phyloP scores from a whole-genome alignment of 2,113 vertebrate species.

The Ceuthmochares aereus region DNA sequence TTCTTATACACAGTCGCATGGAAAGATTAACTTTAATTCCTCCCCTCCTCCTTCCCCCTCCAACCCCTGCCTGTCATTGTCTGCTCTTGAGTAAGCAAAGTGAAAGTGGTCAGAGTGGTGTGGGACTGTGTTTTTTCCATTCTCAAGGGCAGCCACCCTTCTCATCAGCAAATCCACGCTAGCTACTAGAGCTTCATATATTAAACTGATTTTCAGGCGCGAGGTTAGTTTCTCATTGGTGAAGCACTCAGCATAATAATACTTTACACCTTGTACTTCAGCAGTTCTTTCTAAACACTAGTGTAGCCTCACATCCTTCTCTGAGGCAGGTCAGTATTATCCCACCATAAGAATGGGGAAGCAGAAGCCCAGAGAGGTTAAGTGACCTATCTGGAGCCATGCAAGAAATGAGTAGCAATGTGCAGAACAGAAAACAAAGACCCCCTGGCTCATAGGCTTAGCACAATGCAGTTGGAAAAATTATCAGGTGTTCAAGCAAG shows the following conservation, averaged over 20 bases:
- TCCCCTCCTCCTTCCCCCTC: conserved; percentile 67
- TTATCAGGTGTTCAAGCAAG: conserved; percentile 2
- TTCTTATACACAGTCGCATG: conserved; percentile 68
- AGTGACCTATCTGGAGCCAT: not conserved
- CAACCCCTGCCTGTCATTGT: conserved; percentile 75
- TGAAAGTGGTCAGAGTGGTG: conserved; percentile 58
- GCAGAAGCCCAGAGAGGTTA: conserved; percentile 33
- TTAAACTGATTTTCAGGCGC: conserved; percentile 71
- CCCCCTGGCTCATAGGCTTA: not conserved
- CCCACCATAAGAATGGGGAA: not conserved
- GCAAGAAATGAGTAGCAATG: not conserved
- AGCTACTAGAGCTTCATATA: conserved; percentile 52
- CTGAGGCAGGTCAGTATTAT: conserved; percentile 48
- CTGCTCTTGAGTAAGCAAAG: conserved; percentile 79
- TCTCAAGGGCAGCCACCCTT: conserved; percentile 72
- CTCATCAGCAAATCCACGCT: conserved; percentile 73
- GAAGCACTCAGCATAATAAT: conserved; percentile 73
- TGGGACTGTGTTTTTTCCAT: conserved; percentile 67
- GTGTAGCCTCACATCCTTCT: not conserved
- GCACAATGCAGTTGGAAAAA: not conserved
- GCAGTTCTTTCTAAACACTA: conserved; percentile 30
- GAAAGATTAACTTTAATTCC: conserved; percentile 74
- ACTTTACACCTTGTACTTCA: conserved; percentile 54
- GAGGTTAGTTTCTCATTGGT: conserved; percentile 62
- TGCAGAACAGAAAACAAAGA: not conserved